A percentile compares a stretch with the other conserved stretches of the same genome.
phyloP scores from a whole-genome alignment of 2,113 vertebrate species.

The Piaya cayana region DNA sequence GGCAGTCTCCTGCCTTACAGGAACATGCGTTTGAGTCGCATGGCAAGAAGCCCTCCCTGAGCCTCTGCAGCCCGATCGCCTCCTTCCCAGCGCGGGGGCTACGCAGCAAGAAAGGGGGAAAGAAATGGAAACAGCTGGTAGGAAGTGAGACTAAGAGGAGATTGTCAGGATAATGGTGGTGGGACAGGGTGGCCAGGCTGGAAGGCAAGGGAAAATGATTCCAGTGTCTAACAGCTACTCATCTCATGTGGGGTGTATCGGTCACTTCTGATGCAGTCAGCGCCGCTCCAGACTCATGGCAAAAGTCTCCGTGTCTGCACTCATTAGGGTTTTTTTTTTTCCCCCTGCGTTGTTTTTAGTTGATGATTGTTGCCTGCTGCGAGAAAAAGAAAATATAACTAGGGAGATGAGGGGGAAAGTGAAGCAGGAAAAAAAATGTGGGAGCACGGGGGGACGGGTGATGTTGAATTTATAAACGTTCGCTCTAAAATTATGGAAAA shows the following conservation, averaged over 20 bases:
- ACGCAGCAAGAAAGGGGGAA: not conserved
- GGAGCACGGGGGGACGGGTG: not conserved
- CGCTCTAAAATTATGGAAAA: not conserved
- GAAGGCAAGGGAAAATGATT: not conserved
- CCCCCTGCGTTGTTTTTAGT: not conserved
- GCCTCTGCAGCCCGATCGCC: not conserved
- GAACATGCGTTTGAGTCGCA: fast-evolving
- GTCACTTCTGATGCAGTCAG: not conserved
- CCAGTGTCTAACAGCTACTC: not conserved
- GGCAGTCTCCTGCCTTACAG: not conserved
- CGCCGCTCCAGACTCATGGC: not conserved
- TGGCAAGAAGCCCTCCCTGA: not conserved
- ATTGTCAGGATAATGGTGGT: not conserved
- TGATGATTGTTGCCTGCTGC: not conserved
- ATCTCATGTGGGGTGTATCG: fast-evolving
- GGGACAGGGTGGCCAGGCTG: not conserved
- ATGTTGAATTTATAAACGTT: not conserved
- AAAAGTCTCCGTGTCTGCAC: not conserved
- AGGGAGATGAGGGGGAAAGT: not conserved
- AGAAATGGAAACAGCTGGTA: slow-evolving; percentile 15
- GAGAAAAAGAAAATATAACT: not conserved
- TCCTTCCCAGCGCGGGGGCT: not conserved
- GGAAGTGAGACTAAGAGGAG: not conserved
- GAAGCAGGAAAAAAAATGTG: not conserved
- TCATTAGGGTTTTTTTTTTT: not conserved